A percentile compares a stretch with the other conserved stretches of the same genome.
phyloP scores from a whole-genome alignment of 1,140 invertebrate genomes.

The Drosophila oshimai region DNA sequence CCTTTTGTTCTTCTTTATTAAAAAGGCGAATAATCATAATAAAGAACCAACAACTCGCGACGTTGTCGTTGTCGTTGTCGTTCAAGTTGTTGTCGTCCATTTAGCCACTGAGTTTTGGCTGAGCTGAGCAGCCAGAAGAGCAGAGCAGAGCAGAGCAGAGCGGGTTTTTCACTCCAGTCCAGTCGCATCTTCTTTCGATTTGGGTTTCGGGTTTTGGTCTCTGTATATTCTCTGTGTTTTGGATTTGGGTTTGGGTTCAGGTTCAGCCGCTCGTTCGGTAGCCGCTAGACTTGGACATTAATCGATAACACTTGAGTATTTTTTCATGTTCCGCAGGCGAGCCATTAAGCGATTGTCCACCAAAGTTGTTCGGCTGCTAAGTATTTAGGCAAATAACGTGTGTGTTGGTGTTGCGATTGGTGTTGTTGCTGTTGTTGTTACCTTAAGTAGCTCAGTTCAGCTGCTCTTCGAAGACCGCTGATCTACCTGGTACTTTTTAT shows the following conservation, averaged over 20 bases:
- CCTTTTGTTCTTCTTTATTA: conserved; percentile 81
- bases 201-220: conserved; percentile 7
- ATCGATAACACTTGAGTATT: conserved; percentile 83
- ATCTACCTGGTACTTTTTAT: not conserved
- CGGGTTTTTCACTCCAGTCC: conserved; percentile 68
- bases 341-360: conserved; percentile 83
- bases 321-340: conserved; percentile 82
- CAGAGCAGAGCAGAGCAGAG: conserved; percentile 47
- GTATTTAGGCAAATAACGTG: not conserved
- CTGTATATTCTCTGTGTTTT: not conserved
- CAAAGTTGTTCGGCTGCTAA: conserved; percentile 35
- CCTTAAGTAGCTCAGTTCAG: conserved; percentile 1
- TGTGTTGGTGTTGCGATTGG: conserved; percentile 21
- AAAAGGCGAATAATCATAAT: conserved; percentile 81
- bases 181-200: conserved; percentile 33
- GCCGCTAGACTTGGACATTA: conserved; percentile 82
- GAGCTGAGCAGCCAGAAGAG: conserved; percentile 61
- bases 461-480: not conserved
- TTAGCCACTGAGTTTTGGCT: conserved; percentile 78
- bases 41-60: conserved; percentile 73
- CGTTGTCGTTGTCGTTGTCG: conserved; percentile 19
- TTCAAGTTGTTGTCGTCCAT: conserved; percentile 68
- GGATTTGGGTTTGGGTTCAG: not conserved
- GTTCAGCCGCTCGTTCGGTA: conserved; percentile 77
- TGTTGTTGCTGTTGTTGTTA: conserved; percentile 9